phyloP scores from a whole-genome alignment of 2,113 vertebrate species.

The Catagonus wagneri region DNA sequence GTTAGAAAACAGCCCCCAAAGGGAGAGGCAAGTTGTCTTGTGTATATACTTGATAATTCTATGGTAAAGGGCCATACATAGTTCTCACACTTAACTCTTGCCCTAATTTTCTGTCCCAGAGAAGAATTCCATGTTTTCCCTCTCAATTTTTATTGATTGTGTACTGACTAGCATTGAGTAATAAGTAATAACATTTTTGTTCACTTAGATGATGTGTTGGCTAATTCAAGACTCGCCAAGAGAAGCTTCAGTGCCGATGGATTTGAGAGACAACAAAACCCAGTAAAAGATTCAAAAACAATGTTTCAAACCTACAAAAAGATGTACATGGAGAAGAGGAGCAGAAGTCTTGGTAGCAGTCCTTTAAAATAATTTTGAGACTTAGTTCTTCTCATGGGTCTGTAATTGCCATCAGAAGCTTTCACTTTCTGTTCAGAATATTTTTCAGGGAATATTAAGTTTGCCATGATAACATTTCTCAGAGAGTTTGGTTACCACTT shows the following conservation, averaged over 20 bases:
- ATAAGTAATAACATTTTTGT: constrained; percentile 61
- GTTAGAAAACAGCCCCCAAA: neutral
- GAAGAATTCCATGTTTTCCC: neutral
- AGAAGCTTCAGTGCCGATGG: constrained; percentile 81
- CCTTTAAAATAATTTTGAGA: constrained; percentile 52
- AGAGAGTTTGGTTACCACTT: constrained; percentile 25
- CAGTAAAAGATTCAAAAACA: constrained; percentile 84
- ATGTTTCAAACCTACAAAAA: constrained; percentile 87
- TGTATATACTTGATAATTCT: neutral
- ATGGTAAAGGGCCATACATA: neutral
- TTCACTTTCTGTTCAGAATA: neutral
- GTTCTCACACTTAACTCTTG: neutral
- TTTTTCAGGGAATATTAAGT: constrained; percentile 72
- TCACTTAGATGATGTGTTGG: constrained; percentile 79
- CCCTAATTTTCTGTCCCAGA: neutral
- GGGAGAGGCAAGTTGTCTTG: neutral
- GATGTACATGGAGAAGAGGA: constrained; percentile 87
- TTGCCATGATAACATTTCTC: constrained; percentile 27
- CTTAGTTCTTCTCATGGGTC: neutral
- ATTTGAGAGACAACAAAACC: constrained; percentile 72
- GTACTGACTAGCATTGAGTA: neutral
- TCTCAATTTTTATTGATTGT: neutral
- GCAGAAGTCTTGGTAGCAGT: constrained; percentile 81
- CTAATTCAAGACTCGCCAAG: constrained; percentile 79
- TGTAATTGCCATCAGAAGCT: neutral